Conservation (phyloP, 2,888 invertebrate species). For the Bellardia pandia region DNA sequence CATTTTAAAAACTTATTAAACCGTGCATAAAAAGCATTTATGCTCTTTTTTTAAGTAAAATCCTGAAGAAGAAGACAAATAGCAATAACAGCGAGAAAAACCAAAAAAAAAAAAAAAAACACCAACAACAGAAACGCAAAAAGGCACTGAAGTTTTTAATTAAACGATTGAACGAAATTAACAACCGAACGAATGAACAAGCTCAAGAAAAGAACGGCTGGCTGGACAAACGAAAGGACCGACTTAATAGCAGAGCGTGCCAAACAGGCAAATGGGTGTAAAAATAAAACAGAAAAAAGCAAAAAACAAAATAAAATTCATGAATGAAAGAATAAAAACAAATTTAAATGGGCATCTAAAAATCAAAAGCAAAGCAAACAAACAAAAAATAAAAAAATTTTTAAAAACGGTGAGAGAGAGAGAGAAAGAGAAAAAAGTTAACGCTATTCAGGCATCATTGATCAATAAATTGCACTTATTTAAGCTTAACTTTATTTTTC, state of each 20-base stretch:
- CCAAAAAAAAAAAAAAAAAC: too few relatives aligned
- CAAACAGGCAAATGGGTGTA: slow-evolving; percentile 21
- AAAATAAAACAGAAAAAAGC: slow-evolving; percentile 6
- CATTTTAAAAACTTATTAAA: slow-evolving; percentile 63
- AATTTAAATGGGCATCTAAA: slow-evolving; percentile 43
- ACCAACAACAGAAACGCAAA: slow-evolving; percentile 1
- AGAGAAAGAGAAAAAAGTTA: slow-evolving; percentile 57
- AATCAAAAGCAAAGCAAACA: slow-evolving; percentile 32
- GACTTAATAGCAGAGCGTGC: slow-evolving; percentile 25
- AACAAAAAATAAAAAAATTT: not conserved
- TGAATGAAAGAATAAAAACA: slow-evolving; percentile 26
- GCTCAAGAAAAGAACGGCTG: not conserved
- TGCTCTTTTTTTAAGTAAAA: slow-evolving; percentile 59
- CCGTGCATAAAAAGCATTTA: slow-evolving; percentile 60
- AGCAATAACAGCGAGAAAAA: slow-evolving; percentile 9
- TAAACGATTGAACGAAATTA: slow-evolving; percentile 60
- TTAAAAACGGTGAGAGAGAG: not conserved
- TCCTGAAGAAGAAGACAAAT: slow-evolving; percentile 52
- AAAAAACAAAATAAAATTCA: slow-evolving; percentile 2
- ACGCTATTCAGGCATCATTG: slow-evolving; percentile 64
- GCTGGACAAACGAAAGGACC: not conserved
- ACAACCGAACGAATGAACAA: slow-evolving; percentile 23
- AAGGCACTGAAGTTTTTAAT: slow-evolving; percentile 59
- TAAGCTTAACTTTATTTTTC: slow-evolving; percentile 62
- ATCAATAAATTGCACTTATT: slow-evolving; percentile 69